Evolutionary conservation across 2,797 vertebrate species (phyloP).

Genomic region (Macropus fuliginosus): DNA sequence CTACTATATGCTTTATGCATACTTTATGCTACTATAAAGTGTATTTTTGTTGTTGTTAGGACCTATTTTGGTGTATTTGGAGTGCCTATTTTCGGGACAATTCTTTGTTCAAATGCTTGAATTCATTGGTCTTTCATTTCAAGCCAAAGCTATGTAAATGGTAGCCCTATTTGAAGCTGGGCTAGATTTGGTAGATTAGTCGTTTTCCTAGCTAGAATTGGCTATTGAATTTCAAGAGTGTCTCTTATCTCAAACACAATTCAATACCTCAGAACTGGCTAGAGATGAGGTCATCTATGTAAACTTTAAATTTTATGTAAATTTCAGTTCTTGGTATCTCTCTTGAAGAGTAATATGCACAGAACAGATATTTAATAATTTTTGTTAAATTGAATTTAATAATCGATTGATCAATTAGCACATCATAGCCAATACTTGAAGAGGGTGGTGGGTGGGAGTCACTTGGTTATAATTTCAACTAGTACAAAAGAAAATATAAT

Average conservation of each 20-base stretch:
- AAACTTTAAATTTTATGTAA: not conserved
- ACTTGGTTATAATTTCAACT: not conserved
- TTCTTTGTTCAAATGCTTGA: not conserved
- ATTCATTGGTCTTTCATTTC: not conserved
- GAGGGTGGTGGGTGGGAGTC: not conserved
- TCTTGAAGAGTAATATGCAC: not conserved
- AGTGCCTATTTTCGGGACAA: constrained; percentile 20
- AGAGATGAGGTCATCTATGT: not conserved
- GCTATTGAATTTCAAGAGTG: constrained; percentile 4
- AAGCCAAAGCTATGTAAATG: not conserved
- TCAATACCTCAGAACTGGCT: constrained; percentile 29
- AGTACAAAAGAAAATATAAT: not conserved
- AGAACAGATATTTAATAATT: not conserved
- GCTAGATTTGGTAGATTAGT: not conserved
- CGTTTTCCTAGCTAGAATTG: constrained; percentile 21
- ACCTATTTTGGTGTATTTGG: not conserved
- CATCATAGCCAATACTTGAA: not conserved
- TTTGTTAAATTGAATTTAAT: not conserved
- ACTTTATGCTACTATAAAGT: not conserved
- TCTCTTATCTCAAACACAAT: not conserved
- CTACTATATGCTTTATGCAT: too few species aligned
- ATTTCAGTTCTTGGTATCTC: not conserved
- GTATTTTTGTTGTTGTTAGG: not conserved
- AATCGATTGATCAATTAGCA: not conserved
- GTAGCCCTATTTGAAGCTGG: not conserved